phyloP scores from a whole-genome alignment of 1,140 invertebrate species.

The Camponotus pennsylvanicus region DNA sequence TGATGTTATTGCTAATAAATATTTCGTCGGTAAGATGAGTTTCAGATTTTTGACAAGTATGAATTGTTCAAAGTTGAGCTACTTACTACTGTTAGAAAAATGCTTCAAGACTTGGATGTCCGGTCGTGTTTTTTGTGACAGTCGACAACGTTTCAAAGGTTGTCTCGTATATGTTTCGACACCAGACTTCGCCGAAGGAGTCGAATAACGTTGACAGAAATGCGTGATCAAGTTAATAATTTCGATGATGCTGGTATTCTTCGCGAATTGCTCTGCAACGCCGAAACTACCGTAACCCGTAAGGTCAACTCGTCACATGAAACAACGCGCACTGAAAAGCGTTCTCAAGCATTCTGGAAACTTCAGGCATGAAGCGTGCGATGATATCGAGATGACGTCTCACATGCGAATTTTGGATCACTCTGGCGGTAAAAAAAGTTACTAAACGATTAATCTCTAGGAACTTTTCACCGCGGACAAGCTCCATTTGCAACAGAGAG shows the following conservation, averaged over 20 bases:
- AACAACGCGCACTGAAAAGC: background rate
- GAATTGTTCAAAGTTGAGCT: constrained; percentile 4
- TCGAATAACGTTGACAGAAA: background rate
- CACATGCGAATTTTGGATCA: background rate
- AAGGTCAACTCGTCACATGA: background rate
- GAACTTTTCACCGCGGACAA: too few species aligned
- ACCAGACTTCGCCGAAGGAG: background rate
- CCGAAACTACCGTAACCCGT: background rate
- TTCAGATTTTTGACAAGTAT: background rate
- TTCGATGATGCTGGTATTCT: background rate
- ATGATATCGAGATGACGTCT: constrained; percentile 1
- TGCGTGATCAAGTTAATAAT: background rate
- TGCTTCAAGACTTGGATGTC: background rate
- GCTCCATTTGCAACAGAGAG: too few species aligned
- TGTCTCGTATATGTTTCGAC: background rate
- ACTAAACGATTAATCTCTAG: too few species aligned
- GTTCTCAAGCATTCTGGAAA: constrained; percentile 42
- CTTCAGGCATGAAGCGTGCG: background rate
- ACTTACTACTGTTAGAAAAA: background rate
- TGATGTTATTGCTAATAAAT: too few species aligned
- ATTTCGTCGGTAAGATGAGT: too few species aligned
- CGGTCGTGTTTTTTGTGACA: background rate
- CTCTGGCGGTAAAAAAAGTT: background rate
- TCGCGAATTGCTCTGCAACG: background rate
- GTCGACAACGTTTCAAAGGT: background rate